phyloP scores from a whole-genome alignment of 2,888 invertebrate species.

The Protophormia terraenovae region DNA sequence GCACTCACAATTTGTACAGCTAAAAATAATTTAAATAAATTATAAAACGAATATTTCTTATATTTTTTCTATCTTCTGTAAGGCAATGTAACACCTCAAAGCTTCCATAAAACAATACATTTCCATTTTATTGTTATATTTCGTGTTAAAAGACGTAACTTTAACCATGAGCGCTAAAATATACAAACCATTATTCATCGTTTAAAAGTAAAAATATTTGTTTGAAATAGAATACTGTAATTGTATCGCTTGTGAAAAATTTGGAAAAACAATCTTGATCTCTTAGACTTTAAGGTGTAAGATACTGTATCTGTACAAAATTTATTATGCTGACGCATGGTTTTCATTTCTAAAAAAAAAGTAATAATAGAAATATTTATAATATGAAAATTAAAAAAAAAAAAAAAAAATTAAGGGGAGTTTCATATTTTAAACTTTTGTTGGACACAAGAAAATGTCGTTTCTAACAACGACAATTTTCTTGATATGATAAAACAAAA shows the following conservation, averaged over 20 bases:
- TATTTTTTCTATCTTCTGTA: neutral
- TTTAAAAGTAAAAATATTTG: neutral
- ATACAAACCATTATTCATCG: too few relatives aligned
- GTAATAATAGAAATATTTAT: neutral
- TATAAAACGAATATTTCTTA: neutral
- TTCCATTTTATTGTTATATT: neutral
- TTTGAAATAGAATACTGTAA: too few relatives aligned
- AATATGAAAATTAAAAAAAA: neutral
- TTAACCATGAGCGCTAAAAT: neutral
- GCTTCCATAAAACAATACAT: neutral
- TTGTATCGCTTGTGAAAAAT: too few relatives aligned
- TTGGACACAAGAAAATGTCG: too few relatives aligned
- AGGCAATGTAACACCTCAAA: too few relatives aligned
- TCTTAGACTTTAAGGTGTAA: slow-evolving; percentile 3
- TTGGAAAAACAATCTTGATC: neutral
- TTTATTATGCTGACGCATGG: slow-evolving; percentile 40
- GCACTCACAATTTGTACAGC: too few relatives aligned
- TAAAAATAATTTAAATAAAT: neutral
- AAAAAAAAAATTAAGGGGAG: neutral
- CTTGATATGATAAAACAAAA: too few relatives aligned
- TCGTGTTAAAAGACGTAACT: neutral
- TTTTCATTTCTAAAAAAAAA: slow-evolving; percentile 22
- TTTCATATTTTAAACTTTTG: too few relatives aligned
- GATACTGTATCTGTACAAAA: neutral
- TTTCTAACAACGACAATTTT: too few relatives aligned